These are phyloP conservation scores for Trichechus manatus DNA, from an alignment of 2,113 vertebrate species.

Conservation along the genomic window DNA sequence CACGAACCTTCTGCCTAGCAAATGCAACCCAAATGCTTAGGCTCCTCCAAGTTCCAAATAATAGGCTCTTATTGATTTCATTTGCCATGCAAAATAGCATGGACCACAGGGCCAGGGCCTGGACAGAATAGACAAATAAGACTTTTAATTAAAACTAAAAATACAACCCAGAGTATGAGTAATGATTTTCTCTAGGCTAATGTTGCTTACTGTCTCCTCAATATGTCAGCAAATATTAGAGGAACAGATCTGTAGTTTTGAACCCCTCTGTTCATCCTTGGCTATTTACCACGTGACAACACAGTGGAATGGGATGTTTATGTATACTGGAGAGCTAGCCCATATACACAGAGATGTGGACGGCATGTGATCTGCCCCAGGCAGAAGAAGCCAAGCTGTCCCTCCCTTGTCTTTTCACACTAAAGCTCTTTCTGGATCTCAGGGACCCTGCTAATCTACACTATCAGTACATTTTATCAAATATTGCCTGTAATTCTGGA, in stretches of 20 bases:
- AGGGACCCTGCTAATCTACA: not conserved
- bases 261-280: not conserved
- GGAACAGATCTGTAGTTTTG: not conserved
- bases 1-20: conserved; percentile 64
- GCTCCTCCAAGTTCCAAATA: conserved; percentile 32
- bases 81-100: conserved; percentile 65
- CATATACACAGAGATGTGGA: not conserved
- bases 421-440: not conserved
- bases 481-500: not conserved
- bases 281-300: not conserved
- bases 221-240: conserved; percentile 7
- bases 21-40: conserved; percentile 26
- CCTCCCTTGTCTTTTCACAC: not conserved
- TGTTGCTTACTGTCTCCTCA: conserved; percentile 24
- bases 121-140: conserved; percentile 66
- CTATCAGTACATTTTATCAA: not conserved
- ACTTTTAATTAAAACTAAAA: conserved; percentile 75
- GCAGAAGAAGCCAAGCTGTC: not conserved
- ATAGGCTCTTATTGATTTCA: conserved; percentile 65
- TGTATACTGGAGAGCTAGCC: not conserved
- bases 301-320: not conserved
- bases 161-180: not conserved
- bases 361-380: too few relatives aligned
- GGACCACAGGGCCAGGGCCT: not conserved
- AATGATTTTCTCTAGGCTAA: conserved; percentile 62